A percentile compares a stretch with the other conserved stretches of the same genome.
Conservation (phyloP, 1,140 invertebrate species). For the Drosophila ficusphila region DNA sequence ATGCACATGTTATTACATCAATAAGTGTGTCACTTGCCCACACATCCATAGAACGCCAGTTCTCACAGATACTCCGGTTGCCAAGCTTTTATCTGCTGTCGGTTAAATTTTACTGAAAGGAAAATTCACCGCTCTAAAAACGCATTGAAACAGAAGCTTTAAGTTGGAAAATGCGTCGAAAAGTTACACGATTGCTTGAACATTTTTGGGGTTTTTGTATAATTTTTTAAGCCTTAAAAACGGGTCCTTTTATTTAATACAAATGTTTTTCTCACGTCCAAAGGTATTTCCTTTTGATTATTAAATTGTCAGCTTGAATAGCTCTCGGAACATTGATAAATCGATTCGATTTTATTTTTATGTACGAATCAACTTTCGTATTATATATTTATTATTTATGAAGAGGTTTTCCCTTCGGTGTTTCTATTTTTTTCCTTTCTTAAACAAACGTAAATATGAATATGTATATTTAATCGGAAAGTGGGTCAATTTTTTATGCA, state of each 20-base stretch:
- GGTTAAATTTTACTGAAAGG: slow-evolving; percentile 5
- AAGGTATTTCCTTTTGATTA: slow-evolving; percentile 17
- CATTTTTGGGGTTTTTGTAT: too few species aligned
- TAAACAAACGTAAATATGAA: slow-evolving; percentile 70
- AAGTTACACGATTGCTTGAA: too few species aligned
- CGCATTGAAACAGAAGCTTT: not conserved
- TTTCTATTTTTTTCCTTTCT: slow-evolving; percentile 33
- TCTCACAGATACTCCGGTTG: slow-evolving; percentile 29
- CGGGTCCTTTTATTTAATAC: too few species aligned
- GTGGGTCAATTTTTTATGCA: slow-evolving; percentile 76
- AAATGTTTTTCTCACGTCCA: not conserved
- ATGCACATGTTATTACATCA: slow-evolving; percentile 82
- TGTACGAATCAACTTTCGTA: slow-evolving; percentile 28
- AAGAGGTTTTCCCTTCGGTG: slow-evolving; percentile 45
- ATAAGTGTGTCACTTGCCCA: slow-evolving; percentile 75
- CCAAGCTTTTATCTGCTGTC: slow-evolving; percentile 64
- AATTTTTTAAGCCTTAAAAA: not conserved
- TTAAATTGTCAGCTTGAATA: slow-evolving; percentile 69
- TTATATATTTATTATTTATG: slow-evolving; percentile 51
- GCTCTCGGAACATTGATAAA: slow-evolving; percentile 61
- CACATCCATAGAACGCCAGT: not conserved
- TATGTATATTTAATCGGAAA: slow-evolving; percentile 74
- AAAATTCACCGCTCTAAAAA: slow-evolving; percentile 1
- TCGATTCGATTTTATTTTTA: slow-evolving; percentile 57
- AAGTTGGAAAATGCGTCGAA: not conserved